phyloP scores from a whole-genome alignment of 2,888 invertebrate species.

The Pollenia angustigena region DNA sequence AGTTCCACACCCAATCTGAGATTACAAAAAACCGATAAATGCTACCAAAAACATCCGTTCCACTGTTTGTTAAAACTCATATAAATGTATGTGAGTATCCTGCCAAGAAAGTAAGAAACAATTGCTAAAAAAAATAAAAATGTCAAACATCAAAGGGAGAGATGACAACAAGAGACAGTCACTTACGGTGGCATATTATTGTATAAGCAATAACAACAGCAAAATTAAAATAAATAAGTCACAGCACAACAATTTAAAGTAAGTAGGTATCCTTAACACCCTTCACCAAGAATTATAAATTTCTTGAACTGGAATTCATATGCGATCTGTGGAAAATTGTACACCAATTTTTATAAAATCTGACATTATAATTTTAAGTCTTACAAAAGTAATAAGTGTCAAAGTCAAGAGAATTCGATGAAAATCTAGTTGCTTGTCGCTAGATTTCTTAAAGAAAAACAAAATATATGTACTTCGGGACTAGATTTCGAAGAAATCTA shows the following conservation, averaged over 20 bases:
- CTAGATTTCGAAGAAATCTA: no score
- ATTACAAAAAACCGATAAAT: neutral
- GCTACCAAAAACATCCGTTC: neutral
- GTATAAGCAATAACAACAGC: neutral
- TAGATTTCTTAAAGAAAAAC: no score
- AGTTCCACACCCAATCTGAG: neutral
- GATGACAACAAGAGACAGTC: conserved; percentile 61
- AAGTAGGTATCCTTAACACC: conserved; percentile 33
- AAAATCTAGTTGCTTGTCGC: no score
- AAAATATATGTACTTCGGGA: no score
- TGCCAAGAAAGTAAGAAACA: conserved; percentile 41
- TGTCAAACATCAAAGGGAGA: conserved; percentile 69
- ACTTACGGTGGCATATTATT: conserved; percentile 47
- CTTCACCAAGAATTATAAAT: conserved; percentile 30
- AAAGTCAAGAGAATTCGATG: no score
- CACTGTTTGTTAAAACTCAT: conserved; percentile 15
- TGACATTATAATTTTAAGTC: no score
- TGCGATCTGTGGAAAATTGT: no score
- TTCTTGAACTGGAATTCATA: no score
- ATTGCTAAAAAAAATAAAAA: conserved; percentile 56
- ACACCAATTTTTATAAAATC: no score
- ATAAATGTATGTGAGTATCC: neutral
- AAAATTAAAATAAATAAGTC: neutral
- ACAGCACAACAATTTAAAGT: neutral
- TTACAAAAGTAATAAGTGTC: no score